phyloP scores from a whole-genome alignment of 2,113 vertebrate genomes.

The Triplophysa tibetana region DNA sequence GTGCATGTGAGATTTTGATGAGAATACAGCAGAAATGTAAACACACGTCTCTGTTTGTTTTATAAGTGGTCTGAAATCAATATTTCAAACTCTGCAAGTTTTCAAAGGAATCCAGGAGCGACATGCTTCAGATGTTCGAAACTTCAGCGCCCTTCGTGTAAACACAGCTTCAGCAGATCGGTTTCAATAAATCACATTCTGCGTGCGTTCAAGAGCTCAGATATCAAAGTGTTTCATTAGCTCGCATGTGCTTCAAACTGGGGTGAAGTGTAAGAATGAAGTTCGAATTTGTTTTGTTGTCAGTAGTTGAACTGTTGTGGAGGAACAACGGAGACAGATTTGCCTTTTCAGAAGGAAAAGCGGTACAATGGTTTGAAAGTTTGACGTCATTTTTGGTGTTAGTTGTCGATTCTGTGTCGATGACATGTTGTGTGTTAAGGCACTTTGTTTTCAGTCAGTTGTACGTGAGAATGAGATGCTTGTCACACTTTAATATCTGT shows the following conservation, averaged over 20 bases:
- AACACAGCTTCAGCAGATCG: background rate
- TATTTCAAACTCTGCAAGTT: constrained; percentile 68
- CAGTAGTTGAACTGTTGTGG: too few relatives aligned
- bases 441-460: background rate
- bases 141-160: background rate
- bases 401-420: background rate
- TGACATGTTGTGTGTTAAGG: background rate
- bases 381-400: too few relatives aligned
- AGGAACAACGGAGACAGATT: too few relatives aligned
- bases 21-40: constrained; percentile 28
- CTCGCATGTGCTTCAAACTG: background rate
- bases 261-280: too few relatives aligned
- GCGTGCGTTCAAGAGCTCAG: constrained; percentile 46
- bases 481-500: background rate
- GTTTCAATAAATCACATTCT: background rate
- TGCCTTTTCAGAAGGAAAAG: background rate
- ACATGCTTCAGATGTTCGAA: constrained; percentile 40
- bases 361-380: background rate
- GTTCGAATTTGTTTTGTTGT: too few relatives aligned
- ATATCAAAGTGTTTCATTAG: constrained; percentile 39
- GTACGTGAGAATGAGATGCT: too few relatives aligned
- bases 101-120: constrained; percentile 70
- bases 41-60: constrained; percentile 61
- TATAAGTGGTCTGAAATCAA: constrained; percentile 69
- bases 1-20: constrained; percentile 34